These are phyloP conservation scores for Karalla daura DNA, from an alignment of 2,797 vertebrate species.

Conservation along the genomic window DNA sequence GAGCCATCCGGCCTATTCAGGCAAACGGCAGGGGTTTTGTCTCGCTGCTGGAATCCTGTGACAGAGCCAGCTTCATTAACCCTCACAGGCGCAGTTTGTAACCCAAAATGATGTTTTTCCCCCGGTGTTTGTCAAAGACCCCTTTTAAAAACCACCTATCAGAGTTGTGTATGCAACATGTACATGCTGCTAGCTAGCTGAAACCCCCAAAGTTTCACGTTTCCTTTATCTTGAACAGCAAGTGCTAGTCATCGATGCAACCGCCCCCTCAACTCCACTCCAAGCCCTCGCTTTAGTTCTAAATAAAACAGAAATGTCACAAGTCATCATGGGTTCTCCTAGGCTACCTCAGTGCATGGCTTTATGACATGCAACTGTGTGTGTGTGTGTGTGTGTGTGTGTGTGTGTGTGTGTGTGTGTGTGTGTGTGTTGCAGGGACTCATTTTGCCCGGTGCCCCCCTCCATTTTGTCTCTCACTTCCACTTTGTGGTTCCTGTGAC, in stretches of 20 bases:
- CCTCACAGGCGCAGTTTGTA: no score
- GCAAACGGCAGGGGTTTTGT: no score
- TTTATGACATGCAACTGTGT: not conserved
- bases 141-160: no score
- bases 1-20: conserved; percentile 63
- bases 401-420: no score
- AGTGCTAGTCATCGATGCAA: not conserved
- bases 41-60: not conserved
- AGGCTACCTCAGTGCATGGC: not conserved
- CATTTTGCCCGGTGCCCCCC: not conserved
- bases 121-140: no score
- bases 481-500: conserved; percentile 55
- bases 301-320: not conserved
- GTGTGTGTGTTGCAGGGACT: not conserved
- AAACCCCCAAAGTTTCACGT: no score
- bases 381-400: no score
- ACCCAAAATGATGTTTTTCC: no score
- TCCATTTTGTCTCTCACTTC: conserved; percentile 59
- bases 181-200: no score
- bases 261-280: not conserved
- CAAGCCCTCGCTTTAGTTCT: not conserved
- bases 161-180: no score
- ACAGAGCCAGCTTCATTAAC: no score
- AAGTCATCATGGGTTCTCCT: not conserved
- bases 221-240: not conserved